These are phyloP conservation scores for Tadarida brasiliensis DNA, from an alignment of 2,797 vertebrate genomes.

Conservation along the genomic window DNA sequence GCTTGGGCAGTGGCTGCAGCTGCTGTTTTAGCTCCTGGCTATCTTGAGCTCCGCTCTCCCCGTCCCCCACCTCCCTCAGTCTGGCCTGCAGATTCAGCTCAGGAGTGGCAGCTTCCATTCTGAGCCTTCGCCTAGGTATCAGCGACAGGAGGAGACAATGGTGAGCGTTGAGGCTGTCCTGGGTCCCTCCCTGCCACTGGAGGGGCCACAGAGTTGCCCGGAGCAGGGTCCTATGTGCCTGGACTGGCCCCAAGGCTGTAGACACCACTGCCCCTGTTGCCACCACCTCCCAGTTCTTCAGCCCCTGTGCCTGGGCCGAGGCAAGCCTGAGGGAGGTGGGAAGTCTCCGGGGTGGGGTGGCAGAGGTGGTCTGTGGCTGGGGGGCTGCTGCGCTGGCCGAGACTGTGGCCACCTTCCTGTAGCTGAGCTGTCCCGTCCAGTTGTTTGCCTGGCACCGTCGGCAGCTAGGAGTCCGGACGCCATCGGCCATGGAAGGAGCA, in stretches of 20 bases:
- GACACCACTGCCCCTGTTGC: neutral
- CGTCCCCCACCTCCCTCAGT: neutral
- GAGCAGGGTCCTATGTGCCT: slow-evolving; percentile 59
- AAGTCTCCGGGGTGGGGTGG: neutral
- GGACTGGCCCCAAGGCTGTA: slow-evolving; percentile 26
- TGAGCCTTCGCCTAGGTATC: slow-evolving; percentile 71
- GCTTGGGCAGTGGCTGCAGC: slow-evolving; percentile 71
- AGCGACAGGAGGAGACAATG: slow-evolving; percentile 75
- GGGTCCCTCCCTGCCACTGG: neutral
- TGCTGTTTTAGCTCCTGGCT: slow-evolving; percentile 57
- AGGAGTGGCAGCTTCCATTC: slow-evolving; percentile 81
- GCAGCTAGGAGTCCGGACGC: slow-evolving; percentile 84
- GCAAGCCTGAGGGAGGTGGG: slow-evolving; percentile 44
- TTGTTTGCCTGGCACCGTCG: slow-evolving; percentile 78
- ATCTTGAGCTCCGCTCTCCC: neutral
- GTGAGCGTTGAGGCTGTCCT: neutral
- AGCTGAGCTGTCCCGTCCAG: slow-evolving; percentile 78
- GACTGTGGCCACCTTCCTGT: slow-evolving; percentile 75
- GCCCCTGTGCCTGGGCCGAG: slow-evolving; percentile 58
- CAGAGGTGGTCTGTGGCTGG: slow-evolving; percentile 69
- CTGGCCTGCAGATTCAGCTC: neutral
- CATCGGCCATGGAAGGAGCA: slow-evolving; percentile 83
- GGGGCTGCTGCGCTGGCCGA: slow-evolving; percentile 82
- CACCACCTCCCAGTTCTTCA: slow-evolving; percentile 70
- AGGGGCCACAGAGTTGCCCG: slow-evolving; percentile 58